Evolutionary conservation across 2,888 invertebrate species (phyloP), one percentile per base, ranked within the genome.

Genomic region (Caenorhabditis virilis): DNA sequence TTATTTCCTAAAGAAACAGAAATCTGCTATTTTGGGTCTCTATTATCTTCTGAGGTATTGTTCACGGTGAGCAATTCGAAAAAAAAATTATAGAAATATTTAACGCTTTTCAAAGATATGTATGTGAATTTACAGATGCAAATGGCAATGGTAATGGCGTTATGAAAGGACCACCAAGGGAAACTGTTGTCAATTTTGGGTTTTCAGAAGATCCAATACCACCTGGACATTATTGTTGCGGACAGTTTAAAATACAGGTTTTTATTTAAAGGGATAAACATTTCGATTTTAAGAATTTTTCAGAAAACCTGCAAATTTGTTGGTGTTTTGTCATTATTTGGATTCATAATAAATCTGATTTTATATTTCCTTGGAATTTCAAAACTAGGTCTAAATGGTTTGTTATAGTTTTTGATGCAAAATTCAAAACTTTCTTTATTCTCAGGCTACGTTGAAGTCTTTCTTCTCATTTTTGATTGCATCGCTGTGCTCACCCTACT

Each of bases 271-370:
- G 23, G 27, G 18, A 43, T 43, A 25, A n/a, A 5, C 15, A 11
- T 22, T 9, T n/a, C 26, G 9, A 26, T 39, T 33, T 15, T 48
- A 41, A 27, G 25, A 41, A 16, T 25, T 16, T 50, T 69, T 26
- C 47, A 74, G 74, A 74, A 62, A 68, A 49, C 54, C 16, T 68
- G 72, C 33, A 41, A 56, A 46, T 18, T 50, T 30, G 74, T 72
- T 33, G 74, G 65, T n/a, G 50, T 62, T 41, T 49, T 74, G 22
- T 66, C 69, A 1, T 25, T 70, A 9, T 46, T 70, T 20, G 67
- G 72, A 25, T 58, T 72, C 16, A 11, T 66, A 39, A 59, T 64
- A 27, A 74, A 74, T 53, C 22, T 65, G 13, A 20, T 70, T 1
- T 27, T 74, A 18, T 68, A 68, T 20, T 61, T 64, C 27, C 55